phyloP scores from a whole-genome alignment of 2,888 invertebrate genomes.

The Abscondita cerata region DNA sequence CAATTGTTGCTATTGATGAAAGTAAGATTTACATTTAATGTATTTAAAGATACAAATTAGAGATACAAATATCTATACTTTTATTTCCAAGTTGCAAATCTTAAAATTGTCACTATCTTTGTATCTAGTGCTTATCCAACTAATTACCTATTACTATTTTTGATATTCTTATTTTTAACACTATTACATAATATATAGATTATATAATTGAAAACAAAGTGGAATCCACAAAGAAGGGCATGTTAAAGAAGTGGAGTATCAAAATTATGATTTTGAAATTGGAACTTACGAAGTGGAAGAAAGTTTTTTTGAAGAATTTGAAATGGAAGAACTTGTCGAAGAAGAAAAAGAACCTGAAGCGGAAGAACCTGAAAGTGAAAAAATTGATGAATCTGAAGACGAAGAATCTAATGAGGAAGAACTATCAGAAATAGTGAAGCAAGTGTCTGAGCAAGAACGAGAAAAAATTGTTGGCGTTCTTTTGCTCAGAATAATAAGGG shows the following conservation, averaged over 20 bases:
- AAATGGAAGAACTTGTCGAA: no score
- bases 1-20: slow-evolving; percentile 50
- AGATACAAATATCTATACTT: slow-evolving; percentile 2
- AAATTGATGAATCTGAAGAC: no score
- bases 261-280: slow-evolving; percentile 12
- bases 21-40: no score
- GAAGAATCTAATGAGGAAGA: not conserved
- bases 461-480: slow-evolving; percentile 49
- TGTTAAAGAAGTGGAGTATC: no score
- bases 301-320: no score
- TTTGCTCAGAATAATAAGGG: slow-evolving; percentile 48
- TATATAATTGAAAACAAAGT: not conserved
- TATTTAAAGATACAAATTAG: not conserved
- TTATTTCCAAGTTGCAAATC: no score
- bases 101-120: no score
- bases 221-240: no score
- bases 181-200: slow-evolving; percentile 6
- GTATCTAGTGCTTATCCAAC: no score
- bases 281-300: not conserved
- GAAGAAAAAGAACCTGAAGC: not conserved
- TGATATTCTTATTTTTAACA: no score
- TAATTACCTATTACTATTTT: no score
- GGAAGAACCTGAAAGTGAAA: not conserved
- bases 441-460: not conserved
- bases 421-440: not conserved